Conservation (phyloP, 2,113 vertebrate genomes). For the Macheiramphus alcinus region DNA sequence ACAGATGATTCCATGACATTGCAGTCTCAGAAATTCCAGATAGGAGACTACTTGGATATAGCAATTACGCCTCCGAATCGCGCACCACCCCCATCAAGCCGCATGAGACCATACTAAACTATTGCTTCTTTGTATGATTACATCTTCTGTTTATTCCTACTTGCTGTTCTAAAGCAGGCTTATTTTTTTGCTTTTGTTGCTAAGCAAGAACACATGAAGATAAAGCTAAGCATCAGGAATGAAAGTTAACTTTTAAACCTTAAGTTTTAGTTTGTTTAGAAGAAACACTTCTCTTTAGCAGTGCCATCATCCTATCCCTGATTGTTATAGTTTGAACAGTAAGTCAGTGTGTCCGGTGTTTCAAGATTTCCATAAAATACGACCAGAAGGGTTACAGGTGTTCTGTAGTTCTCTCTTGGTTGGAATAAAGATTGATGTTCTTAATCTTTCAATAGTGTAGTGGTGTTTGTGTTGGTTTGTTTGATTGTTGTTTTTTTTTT, state of each 20-base stretch:
- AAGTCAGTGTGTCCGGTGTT: slow-evolving; percentile 1
- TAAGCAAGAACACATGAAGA: slow-evolving; percentile 7
- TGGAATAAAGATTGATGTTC: slow-evolving; percentile 44
- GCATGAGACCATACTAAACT: slow-evolving; percentile 91
- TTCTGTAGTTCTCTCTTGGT: slow-evolving; percentile 3
- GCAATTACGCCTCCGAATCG: slow-evolving; percentile 95
- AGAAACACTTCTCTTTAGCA: not conserved
- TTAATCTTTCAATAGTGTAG: not conserved
- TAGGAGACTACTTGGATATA: slow-evolving; percentile 96
- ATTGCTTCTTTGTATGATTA: not conserved
- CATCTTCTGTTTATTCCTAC: not conserved
- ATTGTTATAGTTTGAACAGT: not conserved
- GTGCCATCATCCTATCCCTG: not conserved
- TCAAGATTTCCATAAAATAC: not conserved
- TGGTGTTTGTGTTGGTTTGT: not conserved
- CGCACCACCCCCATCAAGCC: slow-evolving; percentile 84
- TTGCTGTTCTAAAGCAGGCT: slow-evolving; percentile 65
- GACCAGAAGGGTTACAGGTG: not conserved
- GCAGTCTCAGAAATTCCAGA: slow-evolving; percentile 98
- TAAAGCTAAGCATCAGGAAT: slow-evolving; percentile 40
- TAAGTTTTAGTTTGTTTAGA: slow-evolving; percentile 47
- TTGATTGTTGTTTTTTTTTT: not conserved
- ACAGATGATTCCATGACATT: slow-evolving; percentile 95
- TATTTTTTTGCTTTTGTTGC: slow-evolving; percentile 42
- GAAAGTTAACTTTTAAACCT: slow-evolving; percentile 13